Percentiles rank a stretch among this genome's conserved stretches.
phyloP scores from a whole-genome alignment of 2,797 vertebrate species.

The Sebastes melanostomus region DNA sequence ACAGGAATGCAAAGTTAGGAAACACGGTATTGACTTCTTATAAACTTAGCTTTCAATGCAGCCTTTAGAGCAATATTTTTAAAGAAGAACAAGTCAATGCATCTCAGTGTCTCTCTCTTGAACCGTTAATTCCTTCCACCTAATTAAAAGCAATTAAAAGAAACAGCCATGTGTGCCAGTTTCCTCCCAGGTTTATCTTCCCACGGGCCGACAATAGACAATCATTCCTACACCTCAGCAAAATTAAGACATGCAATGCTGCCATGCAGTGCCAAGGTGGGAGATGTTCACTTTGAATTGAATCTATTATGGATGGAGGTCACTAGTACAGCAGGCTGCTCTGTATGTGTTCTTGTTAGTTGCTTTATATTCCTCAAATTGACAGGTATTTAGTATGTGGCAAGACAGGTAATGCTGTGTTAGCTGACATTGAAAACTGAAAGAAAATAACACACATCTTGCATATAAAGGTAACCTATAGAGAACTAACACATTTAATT shows the following conservation, averaged over 20 bases:
- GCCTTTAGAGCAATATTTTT: neutral
- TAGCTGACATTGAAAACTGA: neutral
- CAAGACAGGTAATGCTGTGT: neutral
- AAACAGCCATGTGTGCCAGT: neutral
- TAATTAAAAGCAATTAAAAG: conserved; percentile 22
- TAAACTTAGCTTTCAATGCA: neutral
- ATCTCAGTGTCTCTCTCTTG: neutral
- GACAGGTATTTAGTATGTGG: neutral
- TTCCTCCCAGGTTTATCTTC: neutral
- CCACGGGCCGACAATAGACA: neutral
- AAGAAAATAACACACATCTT: neutral
- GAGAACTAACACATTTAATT: neutral
- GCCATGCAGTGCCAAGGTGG: neutral
- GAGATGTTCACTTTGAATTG: neutral
- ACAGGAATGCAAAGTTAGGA: neutral
- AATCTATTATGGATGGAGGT: neutral
- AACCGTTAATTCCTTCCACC: neutral
- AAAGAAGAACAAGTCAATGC: neutral
- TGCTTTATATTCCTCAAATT: neutral
- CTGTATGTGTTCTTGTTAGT: neutral
- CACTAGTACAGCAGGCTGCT: neutral
- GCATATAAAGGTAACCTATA: neutral
- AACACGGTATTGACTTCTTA: neutral
- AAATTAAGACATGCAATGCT: neutral
- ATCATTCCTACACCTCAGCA: neutral